Conservation (phyloP, 2,797 vertebrate genomes). For the Karalla daura region DNA sequence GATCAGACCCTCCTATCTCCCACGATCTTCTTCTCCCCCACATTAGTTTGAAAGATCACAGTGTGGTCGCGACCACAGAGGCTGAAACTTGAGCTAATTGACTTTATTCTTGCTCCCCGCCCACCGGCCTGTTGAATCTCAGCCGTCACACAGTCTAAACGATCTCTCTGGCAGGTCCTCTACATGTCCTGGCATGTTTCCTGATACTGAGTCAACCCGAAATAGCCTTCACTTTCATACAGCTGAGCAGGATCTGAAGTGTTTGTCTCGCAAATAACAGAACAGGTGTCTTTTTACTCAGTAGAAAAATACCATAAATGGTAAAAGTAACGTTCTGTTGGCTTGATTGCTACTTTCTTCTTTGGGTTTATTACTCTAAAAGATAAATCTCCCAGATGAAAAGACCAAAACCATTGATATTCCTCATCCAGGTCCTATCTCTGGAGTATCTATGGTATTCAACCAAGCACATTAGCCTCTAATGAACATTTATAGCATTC, state of each 20-base stretch:
- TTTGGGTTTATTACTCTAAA: background rate
- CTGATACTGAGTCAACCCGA: slow-evolving; percentile 35
- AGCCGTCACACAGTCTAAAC: slow-evolving; percentile 22
- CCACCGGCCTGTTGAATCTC: slow-evolving; percentile 25
- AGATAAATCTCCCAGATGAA: background rate
- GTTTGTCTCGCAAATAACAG: slow-evolving; percentile 8
- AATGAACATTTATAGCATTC: background rate
- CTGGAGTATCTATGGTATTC: background rate
- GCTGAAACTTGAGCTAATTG: slow-evolving; percentile 38
- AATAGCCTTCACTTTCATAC: slow-evolving; percentile 26
- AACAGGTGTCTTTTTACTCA: background rate
- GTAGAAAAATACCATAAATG: background rate
- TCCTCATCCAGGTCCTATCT: background rate
- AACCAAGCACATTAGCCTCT: background rate
- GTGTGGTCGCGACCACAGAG: background rate
- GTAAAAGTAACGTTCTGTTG: background rate
- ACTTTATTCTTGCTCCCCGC: slow-evolving; percentile 26
- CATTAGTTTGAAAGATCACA: background rate
- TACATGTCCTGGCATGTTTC: slow-evolving; percentile 60
- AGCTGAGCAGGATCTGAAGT: background rate
- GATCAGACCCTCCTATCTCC: background rate
- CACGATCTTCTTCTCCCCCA: background rate
- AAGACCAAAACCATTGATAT: background rate
- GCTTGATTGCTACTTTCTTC: background rate
- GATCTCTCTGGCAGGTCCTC: slow-evolving; percentile 1